Evolutionary conservation across 2,113 vertebrate genomes (phyloP).

Genomic region (Protobothrops mucrosquamatus): DNA sequence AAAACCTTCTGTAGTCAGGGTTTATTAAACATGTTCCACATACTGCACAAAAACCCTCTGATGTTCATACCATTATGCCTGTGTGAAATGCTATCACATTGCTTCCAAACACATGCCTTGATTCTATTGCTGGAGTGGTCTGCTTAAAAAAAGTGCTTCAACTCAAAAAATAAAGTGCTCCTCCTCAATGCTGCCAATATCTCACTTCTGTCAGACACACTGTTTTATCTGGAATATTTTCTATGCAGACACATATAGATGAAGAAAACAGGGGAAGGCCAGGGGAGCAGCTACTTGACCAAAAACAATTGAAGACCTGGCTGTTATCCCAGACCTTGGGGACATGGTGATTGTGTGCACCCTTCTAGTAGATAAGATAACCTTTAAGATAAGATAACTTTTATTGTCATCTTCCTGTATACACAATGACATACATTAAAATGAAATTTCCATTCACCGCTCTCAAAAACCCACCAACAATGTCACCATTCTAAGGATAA

Average conservation of each 20-base stretch:
- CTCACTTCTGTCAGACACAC: neutral
- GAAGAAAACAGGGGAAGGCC: neutral
- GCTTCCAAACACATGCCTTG: neutral
- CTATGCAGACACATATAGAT: neutral
- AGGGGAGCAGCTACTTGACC: neutral
- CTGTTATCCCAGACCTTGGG: neutral
- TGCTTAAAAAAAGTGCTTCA: neutral
- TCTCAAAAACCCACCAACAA: too few relatives aligned
- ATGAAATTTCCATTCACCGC: too few relatives aligned
- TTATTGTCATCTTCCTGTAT: too few relatives aligned
- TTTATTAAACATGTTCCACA: conserved; percentile 18
- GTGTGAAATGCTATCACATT: neutral
- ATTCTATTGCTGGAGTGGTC: neutral
- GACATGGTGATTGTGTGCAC: neutral
- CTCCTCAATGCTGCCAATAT: neutral
- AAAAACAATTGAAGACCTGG: neutral
- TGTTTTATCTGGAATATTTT: neutral
- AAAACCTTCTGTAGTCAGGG: neutral
- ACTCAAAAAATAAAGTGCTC: neutral
- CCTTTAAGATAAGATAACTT: too few relatives aligned
- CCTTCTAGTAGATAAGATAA: neutral
- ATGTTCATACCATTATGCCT: neutral
- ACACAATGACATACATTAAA: too few relatives aligned
- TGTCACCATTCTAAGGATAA: too few relatives aligned
- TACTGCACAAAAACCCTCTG: neutral